Conservation (phyloP, 1,140 invertebrate genomes). For the Caenorhabditis latens region DNA sequence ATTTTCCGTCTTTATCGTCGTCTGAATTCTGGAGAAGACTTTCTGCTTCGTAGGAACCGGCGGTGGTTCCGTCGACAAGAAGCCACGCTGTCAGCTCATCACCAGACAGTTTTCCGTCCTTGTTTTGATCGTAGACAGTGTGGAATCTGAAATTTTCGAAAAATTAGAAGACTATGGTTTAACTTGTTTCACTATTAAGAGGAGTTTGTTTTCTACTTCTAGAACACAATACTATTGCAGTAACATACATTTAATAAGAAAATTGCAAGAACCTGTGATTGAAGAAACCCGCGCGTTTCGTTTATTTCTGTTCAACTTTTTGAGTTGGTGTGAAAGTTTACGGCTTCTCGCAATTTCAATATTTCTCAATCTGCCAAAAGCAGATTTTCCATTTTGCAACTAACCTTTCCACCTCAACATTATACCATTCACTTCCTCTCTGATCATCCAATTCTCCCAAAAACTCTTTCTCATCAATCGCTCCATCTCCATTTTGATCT, state of each 20-base stretch:
- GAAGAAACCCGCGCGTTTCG: too few species aligned
- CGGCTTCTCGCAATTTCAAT: too few species aligned
- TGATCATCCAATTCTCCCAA: slow-evolving; percentile 42
- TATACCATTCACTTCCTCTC: slow-evolving; percentile 47
- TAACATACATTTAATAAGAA: too few species aligned
- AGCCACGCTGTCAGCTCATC: slow-evolving; percentile 47
- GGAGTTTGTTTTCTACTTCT: too few species aligned
- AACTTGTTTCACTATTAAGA: too few species aligned
- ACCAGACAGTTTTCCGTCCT: slow-evolving; percentile 52
- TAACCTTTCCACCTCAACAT: slow-evolving; percentile 48
- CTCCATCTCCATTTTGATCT: slow-evolving; percentile 57
- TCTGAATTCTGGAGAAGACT: slow-evolving; percentile 35
- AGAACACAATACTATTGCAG: too few species aligned
- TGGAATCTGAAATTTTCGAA: slow-evolving; percentile 14
- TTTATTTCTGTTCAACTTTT: too few species aligned
- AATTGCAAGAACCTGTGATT: too few species aligned
- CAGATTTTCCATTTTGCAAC: neutral
- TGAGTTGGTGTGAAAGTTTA: too few species aligned
- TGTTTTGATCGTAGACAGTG: slow-evolving; percentile 35
- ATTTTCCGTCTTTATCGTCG: slow-evolving; percentile 44
- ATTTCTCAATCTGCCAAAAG: too few species aligned
- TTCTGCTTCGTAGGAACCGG: slow-evolving; percentile 23
- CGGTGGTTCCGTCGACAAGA: slow-evolving; percentile 23
- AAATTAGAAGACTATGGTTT: neutral
- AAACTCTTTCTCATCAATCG: slow-evolving; percentile 47